phyloP scores from a whole-genome alignment of 2,888 invertebrate genomes.

The Onchidella celtica region DNA sequence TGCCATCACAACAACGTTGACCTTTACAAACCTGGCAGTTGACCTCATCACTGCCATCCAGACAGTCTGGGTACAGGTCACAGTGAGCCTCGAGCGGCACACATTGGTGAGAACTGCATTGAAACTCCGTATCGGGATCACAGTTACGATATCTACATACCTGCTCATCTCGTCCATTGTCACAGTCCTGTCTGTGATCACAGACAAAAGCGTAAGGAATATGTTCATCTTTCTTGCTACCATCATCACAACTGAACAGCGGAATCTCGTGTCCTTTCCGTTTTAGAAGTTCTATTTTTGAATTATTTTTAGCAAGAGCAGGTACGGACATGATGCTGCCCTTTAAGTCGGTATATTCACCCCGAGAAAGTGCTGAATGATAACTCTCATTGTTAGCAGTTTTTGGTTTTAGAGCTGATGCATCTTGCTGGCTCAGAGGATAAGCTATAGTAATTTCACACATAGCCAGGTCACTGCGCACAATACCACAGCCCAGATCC shows the following conservation, averaged over 20 bases:
- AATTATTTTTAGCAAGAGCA: background rate
- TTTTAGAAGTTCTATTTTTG: too few species aligned
- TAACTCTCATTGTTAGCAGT: background rate
- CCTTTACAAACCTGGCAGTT: slow-evolving; percentile 1
- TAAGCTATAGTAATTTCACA: too few species aligned
- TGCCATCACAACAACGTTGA: background rate
- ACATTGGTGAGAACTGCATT: slow-evolving; percentile 12
- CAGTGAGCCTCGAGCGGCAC: slow-evolving; percentile 11
- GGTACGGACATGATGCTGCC: background rate
- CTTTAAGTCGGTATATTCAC: background rate
- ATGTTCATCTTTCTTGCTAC: too few species aligned
- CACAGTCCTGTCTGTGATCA: slow-evolving; percentile 11
- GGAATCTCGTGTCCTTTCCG: too few species aligned
- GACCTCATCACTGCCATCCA: slow-evolving; percentile 21
- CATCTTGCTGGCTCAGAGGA: too few species aligned
- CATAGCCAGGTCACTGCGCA: too few species aligned
- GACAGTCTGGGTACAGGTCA: slow-evolving; percentile 15
- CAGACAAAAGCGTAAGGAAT: slow-evolving; percentile 22
- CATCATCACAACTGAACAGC: slow-evolving; percentile 19
- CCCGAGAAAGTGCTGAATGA: background rate
- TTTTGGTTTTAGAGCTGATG: background rate
- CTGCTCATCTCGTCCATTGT: slow-evolving; percentile 7
- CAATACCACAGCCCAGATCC: too few species aligned
- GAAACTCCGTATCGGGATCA: background rate
- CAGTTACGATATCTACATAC: slow-evolving; percentile 5